These are phyloP conservation scores for Salpingus planirostris DNA, from an alignment of 2,888 invertebrate genomes.

Conservation along the genomic window DNA sequence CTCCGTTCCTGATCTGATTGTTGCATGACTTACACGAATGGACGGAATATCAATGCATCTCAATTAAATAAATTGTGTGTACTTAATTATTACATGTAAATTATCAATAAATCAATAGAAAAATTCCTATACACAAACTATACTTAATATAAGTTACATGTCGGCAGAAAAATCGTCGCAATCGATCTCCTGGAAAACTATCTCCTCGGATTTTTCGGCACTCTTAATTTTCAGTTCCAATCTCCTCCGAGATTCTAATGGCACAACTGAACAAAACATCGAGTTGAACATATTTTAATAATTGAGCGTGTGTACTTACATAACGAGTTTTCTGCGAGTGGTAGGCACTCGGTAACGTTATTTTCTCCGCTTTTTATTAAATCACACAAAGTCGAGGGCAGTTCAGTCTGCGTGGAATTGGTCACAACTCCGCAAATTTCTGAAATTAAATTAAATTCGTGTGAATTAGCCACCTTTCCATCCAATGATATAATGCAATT, in stretches of 20 bases:
- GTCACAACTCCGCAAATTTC: constrained; percentile 19
- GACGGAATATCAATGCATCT: constrained; percentile 6
- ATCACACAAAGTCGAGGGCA: constrained; percentile 16
- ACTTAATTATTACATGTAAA: constrained; percentile 12
- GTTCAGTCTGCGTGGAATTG: constrained; percentile 9
- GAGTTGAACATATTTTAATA: no score
- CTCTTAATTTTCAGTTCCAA: constrained; percentile 11
- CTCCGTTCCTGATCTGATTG: constrained; percentile 6
- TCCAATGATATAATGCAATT: no score
- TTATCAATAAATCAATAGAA: constrained; percentile 12
- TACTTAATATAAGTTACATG: not conserved
- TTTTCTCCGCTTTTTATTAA: constrained; percentile 9
- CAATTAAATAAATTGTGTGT: constrained; percentile 7
- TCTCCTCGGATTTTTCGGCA: constrained; percentile 9
- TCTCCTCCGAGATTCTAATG: constrained; percentile 12
- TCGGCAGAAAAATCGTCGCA: constrained; percentile 9
- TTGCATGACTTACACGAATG: constrained; percentile 1
- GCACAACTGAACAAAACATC: constrained; percentile 16
- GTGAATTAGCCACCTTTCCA: not conserved
- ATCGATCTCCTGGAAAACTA: constrained; percentile 17
- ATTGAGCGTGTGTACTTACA: constrained; percentile 10
- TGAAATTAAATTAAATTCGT: constrained; percentile 5
- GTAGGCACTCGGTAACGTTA: constrained; percentile 14
- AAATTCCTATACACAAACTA: not conserved
- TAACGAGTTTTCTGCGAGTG: constrained; percentile 9